Conservation (phyloP, 1,140 invertebrate genomes). For the Coelopa frigida region DNA sequence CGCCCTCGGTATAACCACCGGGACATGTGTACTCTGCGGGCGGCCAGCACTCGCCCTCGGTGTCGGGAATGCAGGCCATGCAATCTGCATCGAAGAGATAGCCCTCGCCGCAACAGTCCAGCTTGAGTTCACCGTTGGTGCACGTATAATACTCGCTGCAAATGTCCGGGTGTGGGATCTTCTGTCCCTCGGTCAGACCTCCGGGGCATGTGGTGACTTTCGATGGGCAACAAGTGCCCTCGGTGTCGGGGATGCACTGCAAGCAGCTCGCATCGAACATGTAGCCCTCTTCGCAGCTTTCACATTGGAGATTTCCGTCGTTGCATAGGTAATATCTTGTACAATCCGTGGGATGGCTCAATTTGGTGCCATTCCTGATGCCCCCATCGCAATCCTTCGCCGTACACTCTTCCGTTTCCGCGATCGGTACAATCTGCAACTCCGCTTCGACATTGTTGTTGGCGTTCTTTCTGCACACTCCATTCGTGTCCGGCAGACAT, state of each 20-base stretch:
- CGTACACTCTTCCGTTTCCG: slow-evolving; percentile 25
- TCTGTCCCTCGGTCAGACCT: background rate
- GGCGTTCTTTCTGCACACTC: too few relatives aligned
- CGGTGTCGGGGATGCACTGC: too few relatives aligned
- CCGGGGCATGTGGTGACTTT: background rate
- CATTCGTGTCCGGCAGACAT: too few relatives aligned
- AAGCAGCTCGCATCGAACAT: background rate
- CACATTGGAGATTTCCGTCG: slow-evolving; percentile 16
- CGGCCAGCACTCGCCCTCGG: background rate
- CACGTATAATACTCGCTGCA: background rate
- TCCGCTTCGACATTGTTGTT: too few relatives aligned
- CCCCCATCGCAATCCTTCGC: slow-evolving; percentile 17
- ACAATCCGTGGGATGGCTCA: slow-evolving; percentile 27
- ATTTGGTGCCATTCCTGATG: slow-evolving; percentile 7
- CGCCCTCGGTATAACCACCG: background rate
- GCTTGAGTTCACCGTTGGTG: background rate
- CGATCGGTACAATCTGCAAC: too few relatives aligned
- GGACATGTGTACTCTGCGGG: background rate
- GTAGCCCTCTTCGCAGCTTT: background rate
- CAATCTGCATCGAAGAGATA: slow-evolving; percentile 10
- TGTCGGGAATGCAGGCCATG: slow-evolving; percentile 11
- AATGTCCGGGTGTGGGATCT: background rate
- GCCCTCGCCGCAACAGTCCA: slow-evolving; percentile 10
- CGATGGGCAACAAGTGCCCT: background rate
- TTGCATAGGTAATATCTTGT: slow-evolving; percentile 27